Evolutionary conservation across 2,113 vertebrate species (phyloP).

Genomic region (Nothocercus julius): DNA sequence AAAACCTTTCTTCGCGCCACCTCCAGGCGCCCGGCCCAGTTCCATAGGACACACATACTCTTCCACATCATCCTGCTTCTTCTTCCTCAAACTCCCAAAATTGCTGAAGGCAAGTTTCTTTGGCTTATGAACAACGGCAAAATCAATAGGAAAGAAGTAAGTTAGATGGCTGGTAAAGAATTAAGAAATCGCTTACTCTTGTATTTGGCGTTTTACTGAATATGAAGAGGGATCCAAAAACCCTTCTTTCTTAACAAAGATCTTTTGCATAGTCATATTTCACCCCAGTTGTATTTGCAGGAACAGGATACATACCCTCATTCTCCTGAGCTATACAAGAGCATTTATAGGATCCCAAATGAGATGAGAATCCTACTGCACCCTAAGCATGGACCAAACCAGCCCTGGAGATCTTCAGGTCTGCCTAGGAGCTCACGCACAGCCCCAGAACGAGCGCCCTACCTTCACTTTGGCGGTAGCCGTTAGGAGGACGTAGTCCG

Average conservation of each 20-base stretch:
- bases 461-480: slow-evolving; percentile 98
- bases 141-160: background rate
- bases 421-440: background rate
- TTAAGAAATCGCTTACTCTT: background rate
- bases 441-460: background rate
- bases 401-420: background rate
- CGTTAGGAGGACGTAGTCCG: slow-evolving; percentile 91
- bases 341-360: background rate
- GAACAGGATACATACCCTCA: background rate
- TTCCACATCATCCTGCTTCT: slow-evolving; percentile 92
- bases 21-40: slow-evolving; percentile 86
- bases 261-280: background rate
- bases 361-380: background rate
- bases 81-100: slow-evolving; percentile 93
- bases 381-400: fast-evolving
- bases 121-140: slow-evolving; percentile 80
- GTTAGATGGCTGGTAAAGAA: background rate
- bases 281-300: background rate
- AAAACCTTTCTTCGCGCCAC: slow-evolving; percentile 86
- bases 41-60: slow-evolving; percentile 99
- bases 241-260: background rate
- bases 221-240: background rate
- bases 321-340: background rate
- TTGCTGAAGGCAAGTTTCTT: slow-evolving; percentile 91
- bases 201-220: background rate